Percentiles rank a stretch among this genome's conserved stretches.
These are phyloP conservation scores for Allophyes oxyacanthae DNA, from an alignment of 2,888 invertebrate genomes.

Conservation along the genomic window DNA sequence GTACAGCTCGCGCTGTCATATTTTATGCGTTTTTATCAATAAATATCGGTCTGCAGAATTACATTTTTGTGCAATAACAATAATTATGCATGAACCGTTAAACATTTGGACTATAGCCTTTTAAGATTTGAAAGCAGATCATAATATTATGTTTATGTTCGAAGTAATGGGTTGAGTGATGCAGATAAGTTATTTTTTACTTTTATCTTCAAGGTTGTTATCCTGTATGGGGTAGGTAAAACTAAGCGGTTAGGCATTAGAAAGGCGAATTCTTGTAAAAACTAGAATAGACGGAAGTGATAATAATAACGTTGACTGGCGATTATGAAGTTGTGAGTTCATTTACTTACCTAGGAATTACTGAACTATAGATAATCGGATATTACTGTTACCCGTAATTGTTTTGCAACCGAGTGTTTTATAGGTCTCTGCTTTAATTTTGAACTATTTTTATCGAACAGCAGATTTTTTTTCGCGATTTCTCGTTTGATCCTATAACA, in stretches of 20 bases:
- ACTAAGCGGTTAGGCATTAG: slow-evolving; percentile 23
- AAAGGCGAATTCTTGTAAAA: slow-evolving; percentile 34
- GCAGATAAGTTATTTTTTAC: slow-evolving; percentile 36
- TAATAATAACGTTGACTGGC: slow-evolving; percentile 9
- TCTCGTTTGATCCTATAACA: too few species aligned
- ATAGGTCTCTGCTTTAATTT: too few species aligned
- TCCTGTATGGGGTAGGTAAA: slow-evolving; percentile 24
- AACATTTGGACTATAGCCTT: slow-evolving; percentile 47
- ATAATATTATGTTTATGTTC: slow-evolving; percentile 13
- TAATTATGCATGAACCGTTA: slow-evolving; percentile 61
- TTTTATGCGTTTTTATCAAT: slow-evolving; percentile 83
- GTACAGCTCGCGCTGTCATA: slow-evolving; percentile 76
- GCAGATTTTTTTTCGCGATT: too few species aligned
- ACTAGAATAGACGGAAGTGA: slow-evolving; percentile 33
- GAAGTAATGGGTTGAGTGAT: slow-evolving; percentile 31
- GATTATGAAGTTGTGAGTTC: slow-evolving; percentile 21
- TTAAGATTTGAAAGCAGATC: slow-evolving; percentile 51
- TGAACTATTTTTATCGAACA: too few species aligned
- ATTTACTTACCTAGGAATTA: slow-evolving; percentile 17
- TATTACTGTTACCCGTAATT: too few species aligned
- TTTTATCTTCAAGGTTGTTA: slow-evolving; percentile 30
- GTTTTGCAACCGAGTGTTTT: too few species aligned
- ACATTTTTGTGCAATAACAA: slow-evolving; percentile 67
- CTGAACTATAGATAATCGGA: not conserved
- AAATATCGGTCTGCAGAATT: slow-evolving; percentile 70